phyloP scores from a whole-genome alignment of 2,113 vertebrate genomes.

The Esox niger region DNA sequence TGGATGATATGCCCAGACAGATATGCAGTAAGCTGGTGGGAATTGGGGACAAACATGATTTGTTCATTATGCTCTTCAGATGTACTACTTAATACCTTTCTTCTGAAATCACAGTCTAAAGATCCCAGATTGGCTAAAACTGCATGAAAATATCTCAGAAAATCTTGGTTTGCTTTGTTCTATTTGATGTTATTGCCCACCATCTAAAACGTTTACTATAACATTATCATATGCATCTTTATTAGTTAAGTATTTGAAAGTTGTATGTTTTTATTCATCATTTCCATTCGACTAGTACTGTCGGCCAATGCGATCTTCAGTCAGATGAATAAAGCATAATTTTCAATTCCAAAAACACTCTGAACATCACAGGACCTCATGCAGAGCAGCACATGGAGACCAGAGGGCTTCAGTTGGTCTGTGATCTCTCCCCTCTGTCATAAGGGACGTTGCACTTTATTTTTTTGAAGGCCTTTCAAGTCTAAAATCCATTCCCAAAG shows the following conservation, averaged over 20 bases:
- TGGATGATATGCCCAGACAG: not conserved
- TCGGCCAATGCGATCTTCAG: not conserved
- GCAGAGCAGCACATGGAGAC: no score
- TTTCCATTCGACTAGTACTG: not conserved
- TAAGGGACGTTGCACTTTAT: conserved; percentile 14
- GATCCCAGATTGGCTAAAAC: not conserved
- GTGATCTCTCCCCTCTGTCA: not conserved
- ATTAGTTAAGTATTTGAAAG: not conserved
- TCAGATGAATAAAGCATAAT: conserved; percentile 6
- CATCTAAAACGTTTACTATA: not conserved
- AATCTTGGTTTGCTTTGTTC: not conserved
- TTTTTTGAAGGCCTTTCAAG: no score
- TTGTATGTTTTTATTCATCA: not conserved
- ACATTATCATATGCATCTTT: not conserved
- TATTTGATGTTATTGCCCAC: not conserved
- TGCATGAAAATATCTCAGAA: not conserved
- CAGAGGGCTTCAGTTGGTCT: not conserved
- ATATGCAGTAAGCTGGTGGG: not conserved
- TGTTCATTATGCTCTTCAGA: not conserved
- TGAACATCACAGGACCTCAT: conserved; percentile 16
- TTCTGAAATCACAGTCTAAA: no score
- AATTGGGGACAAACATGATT: not conserved
- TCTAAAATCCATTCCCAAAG: no score
- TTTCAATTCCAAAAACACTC: conserved; percentile 35
- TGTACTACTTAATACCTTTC: not conserved